Percentiles rank a stretch among this genome's conserved stretches.
Conservation (phyloP, 2,888 invertebrate species). For the Slavum lentiscoides region DNA sequence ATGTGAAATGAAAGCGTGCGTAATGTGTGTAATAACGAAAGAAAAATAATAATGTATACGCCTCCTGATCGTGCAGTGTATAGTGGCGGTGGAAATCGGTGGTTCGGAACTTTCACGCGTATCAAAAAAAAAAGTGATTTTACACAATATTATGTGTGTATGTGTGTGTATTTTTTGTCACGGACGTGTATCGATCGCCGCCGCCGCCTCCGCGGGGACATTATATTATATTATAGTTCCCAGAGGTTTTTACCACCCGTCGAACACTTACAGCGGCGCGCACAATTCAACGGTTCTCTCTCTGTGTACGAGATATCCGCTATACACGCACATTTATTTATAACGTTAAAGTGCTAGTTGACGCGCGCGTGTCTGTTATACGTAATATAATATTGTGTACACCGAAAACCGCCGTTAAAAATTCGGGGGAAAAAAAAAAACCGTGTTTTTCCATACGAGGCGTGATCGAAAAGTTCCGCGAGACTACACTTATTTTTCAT, state of each 20-base stretch:
- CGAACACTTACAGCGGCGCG: neutral
- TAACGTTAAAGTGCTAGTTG: too few relatives aligned
- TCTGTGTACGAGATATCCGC: neutral
- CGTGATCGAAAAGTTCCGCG: too few relatives aligned
- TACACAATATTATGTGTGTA: too few relatives aligned
- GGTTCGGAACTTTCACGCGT: neutral
- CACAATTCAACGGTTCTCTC: neutral
- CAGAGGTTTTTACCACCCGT: neutral
- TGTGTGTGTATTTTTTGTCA: slow-evolving; percentile 6
- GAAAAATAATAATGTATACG: neutral
- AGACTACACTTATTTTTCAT: too few relatives aligned
- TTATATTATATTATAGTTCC: neutral
- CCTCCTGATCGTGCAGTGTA: neutral
- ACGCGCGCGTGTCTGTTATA: too few relatives aligned
- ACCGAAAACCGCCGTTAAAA: too few relatives aligned
- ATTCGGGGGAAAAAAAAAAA: too few relatives aligned
- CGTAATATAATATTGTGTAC: too few relatives aligned
- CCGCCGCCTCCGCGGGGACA: neutral
- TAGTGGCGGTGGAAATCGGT: neutral
- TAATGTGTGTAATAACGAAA: too few relatives aligned
- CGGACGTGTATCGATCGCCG: slow-evolving; percentile 13
- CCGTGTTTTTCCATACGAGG: too few relatives aligned
- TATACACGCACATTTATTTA: too few relatives aligned
- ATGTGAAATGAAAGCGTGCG: too few relatives aligned
- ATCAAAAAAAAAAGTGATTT: neutral